These are phyloP conservation scores for Triops longicaudatus DNA, from an alignment of 1,140 invertebrate species.

Conservation along the genomic window DNA sequence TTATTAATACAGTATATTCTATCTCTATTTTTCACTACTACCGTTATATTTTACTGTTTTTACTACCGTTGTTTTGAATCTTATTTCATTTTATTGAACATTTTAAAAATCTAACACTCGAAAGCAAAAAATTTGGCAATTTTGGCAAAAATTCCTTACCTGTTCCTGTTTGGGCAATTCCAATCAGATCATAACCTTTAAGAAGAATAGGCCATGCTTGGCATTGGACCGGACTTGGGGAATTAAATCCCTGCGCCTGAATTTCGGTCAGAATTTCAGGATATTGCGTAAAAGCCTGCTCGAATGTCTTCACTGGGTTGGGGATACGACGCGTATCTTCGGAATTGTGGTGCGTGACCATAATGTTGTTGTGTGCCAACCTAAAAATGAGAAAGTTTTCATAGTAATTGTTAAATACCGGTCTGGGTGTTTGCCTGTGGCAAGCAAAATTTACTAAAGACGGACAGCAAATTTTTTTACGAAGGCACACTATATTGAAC, in stretches of 20 bases:
- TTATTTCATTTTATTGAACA: too few relatives aligned
- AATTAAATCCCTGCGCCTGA: conserved; percentile 64
- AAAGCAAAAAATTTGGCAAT: conserved; percentile 10
- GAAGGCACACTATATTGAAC: too few relatives aligned
- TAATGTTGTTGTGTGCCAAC: conserved; percentile 56
- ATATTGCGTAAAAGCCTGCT: conserved; percentile 70
- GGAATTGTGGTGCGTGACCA: conserved; percentile 43
- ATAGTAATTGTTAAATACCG: background rate
- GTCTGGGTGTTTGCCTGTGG: too few relatives aligned
- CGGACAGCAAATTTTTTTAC: too few relatives aligned
- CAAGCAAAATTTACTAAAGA: too few relatives aligned
- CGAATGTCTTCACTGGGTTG: conserved; percentile 74
- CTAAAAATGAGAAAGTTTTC: conserved; percentile 34
- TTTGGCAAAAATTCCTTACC: conserved; percentile 52
- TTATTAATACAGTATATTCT: too few relatives aligned
- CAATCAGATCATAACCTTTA: conserved; percentile 77
- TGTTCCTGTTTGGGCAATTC: conserved; percentile 87
- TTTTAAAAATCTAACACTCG: too few relatives aligned
- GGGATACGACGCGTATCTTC: conserved; percentile 49
- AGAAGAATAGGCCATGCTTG: conserved; percentile 84
- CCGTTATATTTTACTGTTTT: too few relatives aligned
- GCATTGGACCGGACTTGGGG: conserved; percentile 81
- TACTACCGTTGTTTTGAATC: too few relatives aligned
- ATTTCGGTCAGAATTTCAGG: conserved; percentile 77
- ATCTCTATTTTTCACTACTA: too few relatives aligned